These are phyloP conservation scores for Dryobotodes eremita DNA, from an alignment of 2,888 invertebrate species.

Conservation along the genomic window DNA sequence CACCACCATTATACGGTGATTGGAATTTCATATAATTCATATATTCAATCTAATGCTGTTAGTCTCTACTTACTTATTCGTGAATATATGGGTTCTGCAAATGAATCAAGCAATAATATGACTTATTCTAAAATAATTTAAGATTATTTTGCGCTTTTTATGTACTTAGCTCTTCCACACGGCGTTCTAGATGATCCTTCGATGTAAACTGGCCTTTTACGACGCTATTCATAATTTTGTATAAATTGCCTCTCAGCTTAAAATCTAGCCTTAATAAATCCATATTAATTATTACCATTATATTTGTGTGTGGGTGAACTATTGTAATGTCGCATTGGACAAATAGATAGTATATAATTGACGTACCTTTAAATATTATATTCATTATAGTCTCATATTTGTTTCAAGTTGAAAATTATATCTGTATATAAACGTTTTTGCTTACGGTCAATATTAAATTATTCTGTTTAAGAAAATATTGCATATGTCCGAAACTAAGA, in stretches of 20 bases:
- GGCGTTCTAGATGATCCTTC: slow-evolving; percentile 32
- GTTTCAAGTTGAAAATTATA: slow-evolving; percentile 75
- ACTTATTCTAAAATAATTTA: slow-evolving; percentile 35
- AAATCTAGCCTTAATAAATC: slow-evolving; percentile 66
- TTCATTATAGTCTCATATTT: slow-evolving; percentile 74
- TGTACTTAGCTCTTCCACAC: slow-evolving; percentile 51
- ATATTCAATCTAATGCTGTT: neutral
- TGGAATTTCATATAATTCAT: slow-evolving; percentile 5
- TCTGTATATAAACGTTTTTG: slow-evolving; percentile 83
- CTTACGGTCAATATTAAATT: slow-evolving; percentile 74
- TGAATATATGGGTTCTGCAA: slow-evolving; percentile 29
- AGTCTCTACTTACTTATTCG: slow-evolving; percentile 6
- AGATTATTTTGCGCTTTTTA: slow-evolving; percentile 45
- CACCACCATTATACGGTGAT: neutral
- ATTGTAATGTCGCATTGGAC: slow-evolving; percentile 76
- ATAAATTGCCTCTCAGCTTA: slow-evolving; percentile 70
- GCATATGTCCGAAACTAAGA: slow-evolving; percentile 82
- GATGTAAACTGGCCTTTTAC: slow-evolving; percentile 56
- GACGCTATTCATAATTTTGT: slow-evolving; percentile 57
- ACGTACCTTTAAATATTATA: slow-evolving; percentile 80
- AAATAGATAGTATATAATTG: slow-evolving; percentile 77
- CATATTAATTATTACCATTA: slow-evolving; percentile 69
- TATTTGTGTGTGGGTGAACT: slow-evolving; percentile 75
- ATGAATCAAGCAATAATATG: slow-evolving; percentile 51
- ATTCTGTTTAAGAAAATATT: slow-evolving; percentile 78